phyloP scores from a whole-genome alignment of 2,888 invertebrate genomes.

The Coelinius sp. region DNA sequence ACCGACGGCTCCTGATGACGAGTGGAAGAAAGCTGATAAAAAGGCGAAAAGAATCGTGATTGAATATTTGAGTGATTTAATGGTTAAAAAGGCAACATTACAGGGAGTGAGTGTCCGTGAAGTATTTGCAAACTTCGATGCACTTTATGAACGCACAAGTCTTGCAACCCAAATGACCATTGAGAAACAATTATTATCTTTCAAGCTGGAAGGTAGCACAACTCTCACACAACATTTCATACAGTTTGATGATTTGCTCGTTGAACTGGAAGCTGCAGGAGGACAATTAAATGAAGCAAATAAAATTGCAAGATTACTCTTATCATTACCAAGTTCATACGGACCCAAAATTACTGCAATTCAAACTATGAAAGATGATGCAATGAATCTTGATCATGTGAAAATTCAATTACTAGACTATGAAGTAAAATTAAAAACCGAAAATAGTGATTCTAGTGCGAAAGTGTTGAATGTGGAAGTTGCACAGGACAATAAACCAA shows the following conservation, averaged over 20 bases:
- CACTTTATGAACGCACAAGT: neutral
- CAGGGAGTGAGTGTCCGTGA: neutral
- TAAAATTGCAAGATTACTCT: neutral
- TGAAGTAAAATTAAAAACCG: neutral
- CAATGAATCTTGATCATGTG: neutral
- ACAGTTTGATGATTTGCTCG: neutral
- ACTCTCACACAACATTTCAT: neutral
- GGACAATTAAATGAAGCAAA: neutral
- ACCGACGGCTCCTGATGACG: neutral
- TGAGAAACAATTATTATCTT: neutral
- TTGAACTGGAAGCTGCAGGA: neutral
- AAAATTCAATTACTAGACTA: neutral
- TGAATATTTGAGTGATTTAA: neutral
- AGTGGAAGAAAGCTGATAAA: neutral
- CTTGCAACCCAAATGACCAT: neutral
- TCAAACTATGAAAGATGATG: neutral
- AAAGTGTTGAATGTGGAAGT: neutral
- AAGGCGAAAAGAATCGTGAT: neutral
- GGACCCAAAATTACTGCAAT: neutral
- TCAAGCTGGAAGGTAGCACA: neutral
- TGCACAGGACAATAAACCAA: neutral
- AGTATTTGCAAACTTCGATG: neutral
- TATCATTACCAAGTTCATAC: neutral
- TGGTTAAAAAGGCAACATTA: neutral
- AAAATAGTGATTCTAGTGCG: neutral